Conservation (phyloP, 2,113 vertebrate genomes). For the Chloropsis hardwickii region DNA sequence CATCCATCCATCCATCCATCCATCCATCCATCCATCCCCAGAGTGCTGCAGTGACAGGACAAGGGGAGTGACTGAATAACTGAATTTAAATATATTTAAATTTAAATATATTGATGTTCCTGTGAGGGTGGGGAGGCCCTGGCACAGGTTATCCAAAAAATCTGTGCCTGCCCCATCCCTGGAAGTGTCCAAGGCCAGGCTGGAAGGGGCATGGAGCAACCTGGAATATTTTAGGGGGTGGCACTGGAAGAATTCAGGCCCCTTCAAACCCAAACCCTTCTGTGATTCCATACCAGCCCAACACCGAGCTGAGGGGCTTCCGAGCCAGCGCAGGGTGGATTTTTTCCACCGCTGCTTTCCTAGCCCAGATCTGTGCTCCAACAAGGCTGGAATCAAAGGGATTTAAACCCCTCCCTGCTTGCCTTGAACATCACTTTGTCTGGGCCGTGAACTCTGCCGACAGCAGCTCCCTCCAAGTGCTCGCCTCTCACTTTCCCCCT, state of each 20-base stretch:
- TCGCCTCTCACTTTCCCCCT: not conserved
- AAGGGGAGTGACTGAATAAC: not conserved
- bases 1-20: not conserved
- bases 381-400: conserved; percentile 7
- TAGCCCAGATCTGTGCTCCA: not conserved
- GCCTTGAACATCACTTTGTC: conserved; percentile 38
- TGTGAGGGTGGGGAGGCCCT: not conserved
- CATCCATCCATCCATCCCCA: not conserved
- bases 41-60: not conserved
- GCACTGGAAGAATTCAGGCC: not conserved
- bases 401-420: not conserved
- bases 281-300: not conserved
- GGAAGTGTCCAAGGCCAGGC: not conserved
- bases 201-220: rapidly evolving
- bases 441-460: conserved; percentile 36
- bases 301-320: rapidly evolving
- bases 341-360: not conserved
- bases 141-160: not conserved
- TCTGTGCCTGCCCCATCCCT: not conserved
- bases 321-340: not conserved
- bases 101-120: rapidly evolving
- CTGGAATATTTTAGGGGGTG: not conserved
- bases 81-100: rapidly evolving
- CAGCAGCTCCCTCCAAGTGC: conserved; percentile 14
- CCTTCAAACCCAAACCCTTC: not conserved